phyloP scores from a whole-genome alignment of 2,888 invertebrate genomes.

The Alloplasta piceator region DNA sequence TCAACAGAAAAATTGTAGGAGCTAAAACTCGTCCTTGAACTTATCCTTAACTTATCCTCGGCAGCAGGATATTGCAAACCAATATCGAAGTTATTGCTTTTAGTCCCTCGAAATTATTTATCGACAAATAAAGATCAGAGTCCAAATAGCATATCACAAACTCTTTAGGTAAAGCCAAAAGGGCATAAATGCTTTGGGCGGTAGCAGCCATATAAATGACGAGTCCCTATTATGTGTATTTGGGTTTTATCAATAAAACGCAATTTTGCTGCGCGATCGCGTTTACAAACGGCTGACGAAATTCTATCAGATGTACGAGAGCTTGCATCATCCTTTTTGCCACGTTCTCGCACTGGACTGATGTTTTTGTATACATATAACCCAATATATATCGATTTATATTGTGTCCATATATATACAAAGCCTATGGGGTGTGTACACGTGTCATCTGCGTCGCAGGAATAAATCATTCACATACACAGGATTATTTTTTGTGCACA shows the following conservation, averaged over 20 bases:
- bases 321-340: conserved; percentile 53
- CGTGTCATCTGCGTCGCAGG: conserved; percentile 25
- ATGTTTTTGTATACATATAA: conserved; percentile 12
- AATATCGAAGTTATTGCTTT: too few relatives aligned
- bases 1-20: too few relatives aligned
- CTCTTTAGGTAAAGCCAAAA: too few relatives aligned
- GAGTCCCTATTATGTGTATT: background rate
- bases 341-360: background rate
- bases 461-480: background rate
- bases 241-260: conserved; percentile 32
- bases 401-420: background rate
- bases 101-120: too few relatives aligned
- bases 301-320: conserved; percentile 8
- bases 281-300: conserved; percentile 47
- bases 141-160: too few relatives aligned
- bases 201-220: background rate
- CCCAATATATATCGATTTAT: conserved; percentile 4
- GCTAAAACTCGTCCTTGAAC: too few relatives aligned
- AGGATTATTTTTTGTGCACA: background rate
- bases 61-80: too few relatives aligned
- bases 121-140: too few relatives aligned
- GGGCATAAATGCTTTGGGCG: background rate
- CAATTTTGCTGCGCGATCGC: conserved; percentile 18
- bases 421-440: conserved; percentile 35
- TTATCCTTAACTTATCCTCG: too few relatives aligned